Percentiles rank a stretch among this genome's conserved stretches.
These are phyloP conservation scores for Casuarius casuarius DNA, from an alignment of 2,113 vertebrate genomes.

Conservation along the genomic window DNA sequence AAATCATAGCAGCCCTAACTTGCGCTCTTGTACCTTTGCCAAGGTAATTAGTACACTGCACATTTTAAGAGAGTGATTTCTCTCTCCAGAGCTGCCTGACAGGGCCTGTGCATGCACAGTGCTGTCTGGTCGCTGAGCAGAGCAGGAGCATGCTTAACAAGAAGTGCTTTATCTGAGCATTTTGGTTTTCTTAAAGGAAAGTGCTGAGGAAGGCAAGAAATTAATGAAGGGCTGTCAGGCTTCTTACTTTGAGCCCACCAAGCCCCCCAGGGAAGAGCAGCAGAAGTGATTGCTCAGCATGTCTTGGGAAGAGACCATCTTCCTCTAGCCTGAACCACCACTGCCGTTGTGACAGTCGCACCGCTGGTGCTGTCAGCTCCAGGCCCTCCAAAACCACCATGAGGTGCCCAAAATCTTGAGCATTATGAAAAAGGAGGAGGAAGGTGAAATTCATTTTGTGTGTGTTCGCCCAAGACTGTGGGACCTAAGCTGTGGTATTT, in stretches of 20 bases:
- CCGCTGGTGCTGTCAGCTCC: neutral
- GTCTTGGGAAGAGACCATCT: neutral
- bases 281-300: neutral
- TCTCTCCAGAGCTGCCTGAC: constrained; percentile 20
- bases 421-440: neutral
- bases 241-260: neutral
- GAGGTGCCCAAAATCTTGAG: neutral
- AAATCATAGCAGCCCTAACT: constrained; percentile 48
- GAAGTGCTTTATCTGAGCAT: neutral
- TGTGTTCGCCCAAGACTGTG: neutral
- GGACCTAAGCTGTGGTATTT: neutral
- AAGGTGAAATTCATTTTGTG: neutral
- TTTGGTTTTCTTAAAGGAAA: constrained; percentile 30
- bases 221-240: neutral
- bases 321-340: neutral
- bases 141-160: neutral
- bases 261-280: neutral
- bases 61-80: constrained; percentile 39
- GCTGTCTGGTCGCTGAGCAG: neutral
- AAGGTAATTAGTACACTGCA: constrained; percentile 55
- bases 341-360: neutral
- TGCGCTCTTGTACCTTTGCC: constrained; percentile 54
- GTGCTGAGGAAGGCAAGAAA: constrained; percentile 49
- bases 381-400: neutral
- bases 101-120: neutral